Evolutionary conservation across 2,113 vertebrate genomes (phyloP), one percentile per base, ranked within the genome.

Genomic region (Rhadina sibilatrix): DNA sequence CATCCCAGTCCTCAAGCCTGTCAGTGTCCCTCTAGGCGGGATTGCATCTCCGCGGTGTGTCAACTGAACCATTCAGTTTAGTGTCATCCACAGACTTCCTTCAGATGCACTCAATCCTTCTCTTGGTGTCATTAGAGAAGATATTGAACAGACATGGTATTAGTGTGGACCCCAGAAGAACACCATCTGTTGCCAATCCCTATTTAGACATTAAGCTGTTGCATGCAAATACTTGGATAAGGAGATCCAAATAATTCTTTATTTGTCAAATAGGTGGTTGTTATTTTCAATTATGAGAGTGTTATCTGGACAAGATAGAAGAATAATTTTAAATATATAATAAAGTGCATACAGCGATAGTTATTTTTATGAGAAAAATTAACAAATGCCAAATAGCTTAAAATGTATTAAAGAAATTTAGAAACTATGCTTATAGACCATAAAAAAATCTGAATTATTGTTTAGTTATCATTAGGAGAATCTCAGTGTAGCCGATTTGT

Each of bases 101-200:
- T 50, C 57, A 25, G 42, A 37, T 46, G 10, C n/a, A 50, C 22
- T 71, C 35, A 46, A 3, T 60, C 40, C 13, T 33, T 17, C 21
- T 50, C 35, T 25, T 46, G 16, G 3, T 52, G 30, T 47, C 12
- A 23, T 47, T 82, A 82, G 24, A 11, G 30, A 70, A 68, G 37
- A 10, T 35, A 33, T 0, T 66, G 42, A 72, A 42, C 6, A 56
- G 5, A 18, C 60, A 8, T 4, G 1, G 3, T 56, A 15, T 33
- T 30, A 56, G 3, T 53, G 12, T 59, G 13, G 25, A 18, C 16
- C 5, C 10, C 9, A 50, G 35, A 70, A 19, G 25, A 12, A 12
- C 16, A 66, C 7, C 7, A 18, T 2, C 25, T 68, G 11, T 47
- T 44, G n/a, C 11, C 30, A n/a, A 3, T 44, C 20, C 35, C 31